These are phyloP conservation scores for Nyctibius grandis DNA, from an alignment of 2,797 vertebrate genomes.

Conservation along the genomic window DNA sequence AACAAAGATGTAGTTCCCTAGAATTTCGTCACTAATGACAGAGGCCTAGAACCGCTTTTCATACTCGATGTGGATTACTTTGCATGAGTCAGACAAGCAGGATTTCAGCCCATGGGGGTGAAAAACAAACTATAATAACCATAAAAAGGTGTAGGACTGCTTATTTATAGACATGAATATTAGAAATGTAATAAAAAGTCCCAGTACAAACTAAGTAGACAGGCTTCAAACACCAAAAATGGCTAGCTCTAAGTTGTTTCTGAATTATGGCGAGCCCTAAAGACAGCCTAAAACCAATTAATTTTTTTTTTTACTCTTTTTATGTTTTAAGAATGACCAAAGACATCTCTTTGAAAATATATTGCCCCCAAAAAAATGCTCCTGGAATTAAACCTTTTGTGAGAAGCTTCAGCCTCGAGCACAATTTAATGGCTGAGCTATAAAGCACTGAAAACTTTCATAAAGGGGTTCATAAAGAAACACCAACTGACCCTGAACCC, in stretches of 20 bases:
- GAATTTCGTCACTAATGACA: neutral
- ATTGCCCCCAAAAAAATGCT: neutral
- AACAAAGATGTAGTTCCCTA: neutral
- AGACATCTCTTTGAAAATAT: constrained; percentile 40
- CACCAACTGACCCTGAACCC: constrained; percentile 46
- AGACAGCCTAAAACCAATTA: constrained; percentile 26
- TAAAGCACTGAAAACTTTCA: constrained; percentile 58
- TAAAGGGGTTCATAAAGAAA: constrained; percentile 63
- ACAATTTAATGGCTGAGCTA: constrained; percentile 47
- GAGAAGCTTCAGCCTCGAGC: constrained; percentile 45
- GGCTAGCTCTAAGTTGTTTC: neutral
- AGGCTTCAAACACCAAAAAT: constrained; percentile 10
- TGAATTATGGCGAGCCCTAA: constrained; percentile 25
- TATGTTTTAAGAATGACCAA: constrained; percentile 36
- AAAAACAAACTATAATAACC: neutral
- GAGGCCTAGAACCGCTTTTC: neutral
- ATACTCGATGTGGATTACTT: neutral
- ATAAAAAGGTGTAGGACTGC: neutral
- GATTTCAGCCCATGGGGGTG: neutral
- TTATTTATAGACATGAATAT: constrained; percentile 11
- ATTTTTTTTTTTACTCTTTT: neutral
- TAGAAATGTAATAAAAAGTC: neutral
- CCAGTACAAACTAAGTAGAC: neutral
- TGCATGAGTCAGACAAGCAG: neutral
- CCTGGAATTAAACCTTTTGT: constrained; percentile 54